Evolutionary conservation across 2,797 vertebrate species (phyloP), one percentile per base, ranked within the genome.

Genomic region (Lerista edwardsae): DNA sequence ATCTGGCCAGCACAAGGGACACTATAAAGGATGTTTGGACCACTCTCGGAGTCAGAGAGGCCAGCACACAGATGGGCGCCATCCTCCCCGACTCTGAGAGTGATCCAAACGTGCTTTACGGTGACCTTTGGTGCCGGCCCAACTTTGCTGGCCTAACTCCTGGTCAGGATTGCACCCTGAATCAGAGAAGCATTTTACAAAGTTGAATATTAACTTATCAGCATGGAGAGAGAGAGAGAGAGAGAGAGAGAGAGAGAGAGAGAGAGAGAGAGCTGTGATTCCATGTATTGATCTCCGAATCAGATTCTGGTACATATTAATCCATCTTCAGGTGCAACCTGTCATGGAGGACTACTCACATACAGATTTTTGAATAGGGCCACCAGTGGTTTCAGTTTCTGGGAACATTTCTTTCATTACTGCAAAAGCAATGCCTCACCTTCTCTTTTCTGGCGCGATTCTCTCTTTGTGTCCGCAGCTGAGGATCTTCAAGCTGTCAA

Each of bases 401-500:
- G 47, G 23, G 25, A 12, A 8, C n/a, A n/a, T n/a, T n/a, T 21
- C 80, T 23, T 17, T 69, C 9, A 84, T 39, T 27, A 17, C 23
- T 61, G 61, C 71, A 84, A 83, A 59, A 4, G 1, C 9, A 19
- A 15, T 11, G 0, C 75, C 39, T 91, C 64, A 0, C 65, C 82
- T 86, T 72, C 34, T 1, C 10, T 1, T 44, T n/a, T 86, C 57
- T 86, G 5, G 3, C 85, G 0, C 62, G 81, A 0, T 79, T 62
- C 8, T 71, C 74, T 86, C 17, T 62, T 81, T 90, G 23, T 86
- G 69, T 83, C 88, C 88, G 59, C 94, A 96, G 96, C 86, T 96
- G 83, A 95, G 95, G 61, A 93, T 96, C 90, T 96, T 96, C 95
- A 96, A 96, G 89, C 78, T 96, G 91, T 94, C 96, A 47, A 96